phyloP scores from a whole-genome alignment of 2,113 vertebrate genomes.

The Athene noctua region DNA sequence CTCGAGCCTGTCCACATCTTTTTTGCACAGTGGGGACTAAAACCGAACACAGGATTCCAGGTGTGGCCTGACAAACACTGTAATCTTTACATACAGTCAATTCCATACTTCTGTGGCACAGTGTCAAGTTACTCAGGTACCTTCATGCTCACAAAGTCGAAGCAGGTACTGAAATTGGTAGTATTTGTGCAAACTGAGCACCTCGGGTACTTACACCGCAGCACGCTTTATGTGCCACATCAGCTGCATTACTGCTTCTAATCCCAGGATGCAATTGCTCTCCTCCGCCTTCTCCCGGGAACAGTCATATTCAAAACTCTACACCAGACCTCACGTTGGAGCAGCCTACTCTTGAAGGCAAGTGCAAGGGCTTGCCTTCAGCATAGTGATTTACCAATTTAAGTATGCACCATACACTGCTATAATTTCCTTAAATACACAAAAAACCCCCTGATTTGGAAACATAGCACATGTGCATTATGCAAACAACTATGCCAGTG shows the following conservation, averaged over 20 bases:
- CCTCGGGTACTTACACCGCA: fast-evolving
- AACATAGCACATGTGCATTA: fast-evolving
- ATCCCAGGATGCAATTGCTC: fast-evolving
- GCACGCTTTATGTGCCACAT: fast-evolving
- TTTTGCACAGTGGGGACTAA: too few relatives aligned
- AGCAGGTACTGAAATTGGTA: not conserved
- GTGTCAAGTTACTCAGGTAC: fast-evolving
- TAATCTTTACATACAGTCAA: too few relatives aligned
- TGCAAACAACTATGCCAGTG: not conserved
- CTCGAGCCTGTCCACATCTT: too few relatives aligned
- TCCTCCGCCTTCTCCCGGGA: not conserved
- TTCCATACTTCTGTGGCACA: not conserved
- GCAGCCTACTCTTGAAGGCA: not conserved
- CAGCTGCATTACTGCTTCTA: not conserved
- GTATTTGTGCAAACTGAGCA: fast-evolving
- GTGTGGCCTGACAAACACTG: too few relatives aligned
- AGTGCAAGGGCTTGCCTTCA: not conserved
- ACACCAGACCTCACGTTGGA: fast-evolving
- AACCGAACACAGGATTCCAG: too few relatives aligned
- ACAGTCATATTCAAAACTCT: fast-evolving
- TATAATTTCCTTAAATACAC: not conserved
- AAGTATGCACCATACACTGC: not conserved
- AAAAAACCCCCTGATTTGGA: not conserved
- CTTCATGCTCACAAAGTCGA: not conserved
- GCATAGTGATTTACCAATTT: not conserved